These are phyloP conservation scores for Rotaria sp. DNA, from an alignment of 2,888 invertebrate genomes.

Conservation along the genomic window DNA sequence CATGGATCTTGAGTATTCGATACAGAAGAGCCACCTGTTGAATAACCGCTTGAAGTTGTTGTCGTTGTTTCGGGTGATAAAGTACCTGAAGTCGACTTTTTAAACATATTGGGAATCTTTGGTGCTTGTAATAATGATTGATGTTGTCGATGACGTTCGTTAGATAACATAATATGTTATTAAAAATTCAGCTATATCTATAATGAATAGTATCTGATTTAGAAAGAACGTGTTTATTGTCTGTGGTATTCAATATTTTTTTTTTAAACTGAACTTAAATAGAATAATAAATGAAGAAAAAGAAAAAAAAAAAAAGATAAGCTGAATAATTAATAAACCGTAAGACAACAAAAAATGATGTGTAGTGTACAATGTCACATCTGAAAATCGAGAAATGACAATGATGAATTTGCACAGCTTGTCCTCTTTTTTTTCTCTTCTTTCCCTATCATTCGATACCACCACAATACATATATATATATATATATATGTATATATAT, in stretches of 20 bases:
- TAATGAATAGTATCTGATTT: background rate
- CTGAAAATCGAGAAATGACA: background rate
- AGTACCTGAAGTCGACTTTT: background rate
- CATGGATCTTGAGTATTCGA: background rate
- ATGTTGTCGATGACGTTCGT: background rate
- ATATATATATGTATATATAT: background rate
- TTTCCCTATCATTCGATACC: background rate
- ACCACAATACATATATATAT: background rate
- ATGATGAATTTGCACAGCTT: background rate
- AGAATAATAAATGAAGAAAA: background rate
- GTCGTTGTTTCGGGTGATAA: background rate
- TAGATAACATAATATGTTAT: background rate
- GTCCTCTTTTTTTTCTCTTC: background rate
- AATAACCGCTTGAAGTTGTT: background rate
- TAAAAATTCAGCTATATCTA: background rate
- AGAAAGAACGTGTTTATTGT: background rate
- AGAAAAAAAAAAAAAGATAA: background rate
- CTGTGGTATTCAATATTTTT: background rate
- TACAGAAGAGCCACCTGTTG: background rate
- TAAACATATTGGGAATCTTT: background rate
- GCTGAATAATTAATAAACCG: background rate
- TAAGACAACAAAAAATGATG: background rate
- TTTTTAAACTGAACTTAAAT: background rate
- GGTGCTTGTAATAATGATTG: background rate
- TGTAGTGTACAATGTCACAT: background rate